Conservation (phyloP, 2,113 vertebrate species). For the Anhinga anhinga region DNA sequence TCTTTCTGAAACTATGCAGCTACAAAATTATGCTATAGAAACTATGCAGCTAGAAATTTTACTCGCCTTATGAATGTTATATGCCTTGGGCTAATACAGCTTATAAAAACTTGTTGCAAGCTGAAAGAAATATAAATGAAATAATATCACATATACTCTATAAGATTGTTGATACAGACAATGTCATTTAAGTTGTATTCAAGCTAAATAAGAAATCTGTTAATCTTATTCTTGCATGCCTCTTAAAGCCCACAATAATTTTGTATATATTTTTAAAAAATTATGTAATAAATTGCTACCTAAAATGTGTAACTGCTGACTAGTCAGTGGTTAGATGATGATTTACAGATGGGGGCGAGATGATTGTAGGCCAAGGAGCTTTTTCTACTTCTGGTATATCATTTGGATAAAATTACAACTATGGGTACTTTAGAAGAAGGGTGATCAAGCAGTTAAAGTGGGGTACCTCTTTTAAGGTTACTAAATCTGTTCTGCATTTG, state of each 20-base stretch:
- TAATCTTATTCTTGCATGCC: conserved; percentile 24
- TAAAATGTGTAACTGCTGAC: conserved; percentile 45
- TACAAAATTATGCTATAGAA: not conserved
- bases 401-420: conserved; percentile 36
- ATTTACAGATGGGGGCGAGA: conserved; percentile 38
- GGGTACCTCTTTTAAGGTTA: not conserved
- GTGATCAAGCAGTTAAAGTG: conserved; percentile 1
- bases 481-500: not conserved
- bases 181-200: not conserved
- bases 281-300: conserved; percentile 44
- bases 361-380: not conserved
- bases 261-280: not conserved
- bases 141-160: not conserved
- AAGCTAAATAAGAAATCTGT: not conserved
- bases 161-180: not conserved
- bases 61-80: not conserved
- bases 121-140: not conserved
- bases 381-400: conserved; percentile 45
- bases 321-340: conserved; percentile 51
- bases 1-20: not conserved
- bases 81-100: not conserved
- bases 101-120: not conserved
- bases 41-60: not conserved
- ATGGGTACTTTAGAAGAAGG: not conserved
- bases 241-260: conserved; percentile 17